Conservation (phyloP, 1,140 invertebrate genomes). For the Magallana angulata region DNA sequence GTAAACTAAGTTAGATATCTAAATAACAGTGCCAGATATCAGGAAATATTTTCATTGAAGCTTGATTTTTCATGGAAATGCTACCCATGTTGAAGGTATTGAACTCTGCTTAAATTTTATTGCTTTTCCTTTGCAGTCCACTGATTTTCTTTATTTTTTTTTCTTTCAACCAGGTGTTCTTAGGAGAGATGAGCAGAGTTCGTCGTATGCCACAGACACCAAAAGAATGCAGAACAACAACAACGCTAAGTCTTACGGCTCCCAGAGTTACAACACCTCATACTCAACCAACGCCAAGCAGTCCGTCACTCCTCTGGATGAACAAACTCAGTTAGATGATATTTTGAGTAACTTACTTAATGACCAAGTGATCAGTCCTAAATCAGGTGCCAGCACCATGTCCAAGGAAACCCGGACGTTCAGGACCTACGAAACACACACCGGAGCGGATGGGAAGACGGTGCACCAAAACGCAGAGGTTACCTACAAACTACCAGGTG, state of each 20-base stretch:
- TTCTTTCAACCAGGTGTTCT: background rate
- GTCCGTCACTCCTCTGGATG: conserved; percentile 67
- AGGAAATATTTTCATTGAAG: too few relatives aligned
- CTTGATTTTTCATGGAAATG: too few relatives aligned
- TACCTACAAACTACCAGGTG: conserved; percentile 71
- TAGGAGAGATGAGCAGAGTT: conserved; percentile 6
- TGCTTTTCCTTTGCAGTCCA: background rate
- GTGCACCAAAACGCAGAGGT: conserved; percentile 72
- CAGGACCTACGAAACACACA: conserved; percentile 65
- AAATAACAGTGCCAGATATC: too few relatives aligned
- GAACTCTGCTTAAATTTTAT: too few relatives aligned
- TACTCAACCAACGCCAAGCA: conserved; percentile 56
- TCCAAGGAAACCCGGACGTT: conserved; percentile 71
- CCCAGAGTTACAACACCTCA: conserved; percentile 55
- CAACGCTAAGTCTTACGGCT: conserved; percentile 18
- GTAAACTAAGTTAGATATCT: too few relatives aligned
- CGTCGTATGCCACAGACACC: background rate
- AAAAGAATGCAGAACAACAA: conserved; percentile 30
- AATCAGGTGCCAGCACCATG: conserved; percentile 61
- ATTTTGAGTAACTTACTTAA: conserved; percentile 77
- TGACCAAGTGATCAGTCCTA: conserved; percentile 69
- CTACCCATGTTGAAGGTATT: too few relatives aligned
- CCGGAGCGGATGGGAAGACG: conserved; percentile 64
- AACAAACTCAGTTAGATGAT: conserved; percentile 77
- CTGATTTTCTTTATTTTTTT: background rate